Percentiles rank a stretch among this genome's conserved stretches.
Evolutionary conservation across 64 coral and sea anemone species (phyloP).

Genomic region (Pocillopora verrucosa): DNA sequence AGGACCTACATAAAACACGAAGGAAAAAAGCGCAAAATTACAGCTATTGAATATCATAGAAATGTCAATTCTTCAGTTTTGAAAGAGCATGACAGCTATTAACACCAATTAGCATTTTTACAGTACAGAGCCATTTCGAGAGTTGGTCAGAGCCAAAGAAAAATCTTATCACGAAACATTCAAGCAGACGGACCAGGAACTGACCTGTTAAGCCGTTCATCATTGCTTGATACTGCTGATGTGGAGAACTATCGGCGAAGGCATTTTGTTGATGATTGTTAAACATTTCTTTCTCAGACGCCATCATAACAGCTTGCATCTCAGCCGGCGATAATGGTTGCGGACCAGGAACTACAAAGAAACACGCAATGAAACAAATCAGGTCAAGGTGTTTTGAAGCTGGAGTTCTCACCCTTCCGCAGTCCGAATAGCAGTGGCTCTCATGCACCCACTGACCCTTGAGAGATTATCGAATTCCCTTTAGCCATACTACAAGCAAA

Average conservation of each 20-base stretch:
- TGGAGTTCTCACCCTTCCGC: too few species aligned
- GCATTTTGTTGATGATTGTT: conserved; percentile 47
- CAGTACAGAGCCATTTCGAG: too few species aligned
- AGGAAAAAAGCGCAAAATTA: neutral
- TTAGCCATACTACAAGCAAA: neutral
- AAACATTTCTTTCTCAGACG: conserved; percentile 54
- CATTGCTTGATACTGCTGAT: conserved; percentile 19
- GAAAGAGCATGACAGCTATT: too few species aligned
- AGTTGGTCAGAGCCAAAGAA: too few species aligned
- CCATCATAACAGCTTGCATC: conserved; percentile 94
- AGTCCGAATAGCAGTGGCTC: too few species aligned
- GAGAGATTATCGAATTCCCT: too few species aligned
- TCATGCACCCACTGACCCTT: too few species aligned
- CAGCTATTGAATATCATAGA: too few species aligned
- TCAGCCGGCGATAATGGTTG: conserved; percentile 85
- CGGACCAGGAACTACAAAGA: conserved; percentile 7
- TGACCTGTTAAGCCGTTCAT: conserved; percentile 16
- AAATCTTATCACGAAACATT: neutral
- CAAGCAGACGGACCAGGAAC: neutral
- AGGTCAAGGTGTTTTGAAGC: neutral
- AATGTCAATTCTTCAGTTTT: too few species aligned
- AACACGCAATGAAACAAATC: neutral
- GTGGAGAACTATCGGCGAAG: neutral
- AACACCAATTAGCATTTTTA: too few species aligned
- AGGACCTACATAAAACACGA: conserved; percentile 39